phyloP scores from a whole-genome alignment of 2,888 invertebrate species.

The Aplocera efformata region DNA sequence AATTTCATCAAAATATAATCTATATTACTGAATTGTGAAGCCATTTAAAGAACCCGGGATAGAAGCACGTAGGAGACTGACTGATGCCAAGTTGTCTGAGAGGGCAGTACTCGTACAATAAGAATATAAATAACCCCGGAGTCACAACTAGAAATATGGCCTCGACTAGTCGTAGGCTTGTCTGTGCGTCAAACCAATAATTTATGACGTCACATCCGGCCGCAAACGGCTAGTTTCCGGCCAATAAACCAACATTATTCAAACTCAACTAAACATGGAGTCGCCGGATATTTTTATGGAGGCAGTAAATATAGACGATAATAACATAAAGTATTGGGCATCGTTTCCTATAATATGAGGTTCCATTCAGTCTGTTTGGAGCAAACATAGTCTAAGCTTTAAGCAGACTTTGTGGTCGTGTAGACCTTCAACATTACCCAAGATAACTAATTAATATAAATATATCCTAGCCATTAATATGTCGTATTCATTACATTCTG shows the following conservation, averaged over 20 bases:
- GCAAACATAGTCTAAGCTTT: too few relatives aligned
- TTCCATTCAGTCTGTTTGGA: constrained; percentile 5
- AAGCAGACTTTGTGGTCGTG: too few relatives aligned
- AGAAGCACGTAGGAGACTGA: too few relatives aligned
- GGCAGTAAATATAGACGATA: constrained; percentile 15
- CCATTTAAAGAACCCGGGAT: too few relatives aligned
- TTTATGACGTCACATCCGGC: constrained; percentile 29
- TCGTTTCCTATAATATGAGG: constrained; percentile 12
- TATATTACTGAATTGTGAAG: too few relatives aligned
- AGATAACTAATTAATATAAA: too few relatives aligned
- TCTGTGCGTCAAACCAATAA: constrained; percentile 22
- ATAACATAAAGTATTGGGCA: constrained; percentile 17
- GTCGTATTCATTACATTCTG: too few relatives aligned
- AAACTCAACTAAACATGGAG: constrained; percentile 9
- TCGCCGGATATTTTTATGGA: constrained; percentile 22
- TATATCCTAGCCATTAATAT: too few relatives aligned
- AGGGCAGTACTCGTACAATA: too few relatives aligned
- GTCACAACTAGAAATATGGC: neutral
- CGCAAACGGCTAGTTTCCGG: constrained; percentile 30
- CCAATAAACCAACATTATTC: constrained; percentile 32
- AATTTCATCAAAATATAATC: too few relatives aligned
- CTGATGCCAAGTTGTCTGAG: too few relatives aligned
- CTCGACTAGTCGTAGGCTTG: neutral
- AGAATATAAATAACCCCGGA: neutral
- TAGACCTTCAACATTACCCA: too few relatives aligned